Base-by-base conservation (phyloP, 2,888 invertebrate species). In the Dichetophora obliterata region DNA sequence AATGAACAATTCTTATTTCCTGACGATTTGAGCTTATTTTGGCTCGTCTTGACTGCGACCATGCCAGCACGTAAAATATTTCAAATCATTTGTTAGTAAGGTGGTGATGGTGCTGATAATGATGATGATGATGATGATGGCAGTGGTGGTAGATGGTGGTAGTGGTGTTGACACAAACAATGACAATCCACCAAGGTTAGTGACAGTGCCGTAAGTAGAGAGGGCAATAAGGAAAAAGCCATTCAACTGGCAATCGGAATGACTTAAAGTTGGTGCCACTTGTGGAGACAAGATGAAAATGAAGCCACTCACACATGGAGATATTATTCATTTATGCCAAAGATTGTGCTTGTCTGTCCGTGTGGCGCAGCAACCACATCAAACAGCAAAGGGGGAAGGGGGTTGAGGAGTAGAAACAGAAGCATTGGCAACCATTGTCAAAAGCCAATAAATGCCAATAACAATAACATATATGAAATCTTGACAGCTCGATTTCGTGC, bases 251-350 rank as follows among this genome's bases (percentile, higher is more conserved):
- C 50, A 68, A 68, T 68, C 68, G 68, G 48, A 68, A 68, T 22
- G 68, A 24, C 43, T 50, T 27, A 50, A 50, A 31, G 66, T 43
- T 43, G n/a, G 68, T 24, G 50, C 68, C 68, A 68, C 68, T 68
- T 66, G 54, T 27, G 31, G 65, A 43, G 22, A 59, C n/a, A 48
- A 31, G 22, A 16, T 59, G 24, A 27, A 59, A 59, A 27, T 59
- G 59, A 27, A 37, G 22, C 37, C 54, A 79, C 73, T 77, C 78
- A 74, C 65, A 37, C 79, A 81, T 82, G 81, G 77, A 79, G 78
- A 81, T 82, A 80, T 81, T 80, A 82, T 81, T 82, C 81, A 81
- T 81, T 80, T 82, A 81, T 82, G 81, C 82, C 66, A 77, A 77
- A 78, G 78, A 79, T 79, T 69, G 24, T 27, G 8, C 9, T 31